Evolutionary conservation across 1,140 invertebrate genomes (phyloP).

Genomic region (Trichogramma pretiosum): DNA sequence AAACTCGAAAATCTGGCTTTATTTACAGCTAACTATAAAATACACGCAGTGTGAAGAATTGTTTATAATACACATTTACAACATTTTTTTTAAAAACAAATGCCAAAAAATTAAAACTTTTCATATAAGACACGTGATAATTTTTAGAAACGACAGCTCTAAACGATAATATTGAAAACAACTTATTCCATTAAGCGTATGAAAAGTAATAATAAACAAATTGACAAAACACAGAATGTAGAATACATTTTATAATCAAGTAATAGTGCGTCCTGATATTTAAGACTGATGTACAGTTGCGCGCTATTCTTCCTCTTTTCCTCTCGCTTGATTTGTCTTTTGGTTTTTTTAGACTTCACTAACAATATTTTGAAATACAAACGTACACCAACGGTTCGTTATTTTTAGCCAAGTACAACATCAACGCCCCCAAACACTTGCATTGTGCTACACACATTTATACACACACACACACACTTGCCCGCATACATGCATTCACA

Average conservation of each 20-base stretch:
- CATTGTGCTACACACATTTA: conserved; percentile 7
- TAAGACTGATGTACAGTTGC: conserved; percentile 48
- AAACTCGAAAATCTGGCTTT: conserved; percentile 14
- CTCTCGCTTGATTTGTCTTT: conserved; percentile 18
- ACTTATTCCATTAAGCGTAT: conserved; percentile 21
- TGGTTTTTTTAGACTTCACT: too few relatives aligned
- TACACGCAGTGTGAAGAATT: too few relatives aligned
- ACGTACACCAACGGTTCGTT: conserved; percentile 13
- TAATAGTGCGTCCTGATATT: conserved; percentile 48
- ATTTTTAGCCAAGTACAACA: conserved; percentile 5
- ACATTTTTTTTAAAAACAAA: too few relatives aligned
- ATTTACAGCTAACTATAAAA: conserved; percentile 9
- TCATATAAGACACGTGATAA: too few relatives aligned
- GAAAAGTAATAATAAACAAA: conserved; percentile 22
- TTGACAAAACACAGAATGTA: conserved; percentile 7
- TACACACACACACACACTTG: conserved; percentile 13
- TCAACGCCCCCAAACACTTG: neutral
- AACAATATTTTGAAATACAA: conserved; percentile 10
- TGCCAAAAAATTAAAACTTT: too few relatives aligned
- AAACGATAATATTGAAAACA: too few relatives aligned
- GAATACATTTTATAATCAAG: conserved; percentile 7
- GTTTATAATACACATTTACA: too few relatives aligned
- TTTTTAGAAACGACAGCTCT: too few relatives aligned
- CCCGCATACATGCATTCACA: neutral
- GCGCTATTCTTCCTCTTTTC: conserved; percentile 41